phyloP scores from a whole-genome alignment of 2,797 vertebrate species.

The Coilia nasus region DNA sequence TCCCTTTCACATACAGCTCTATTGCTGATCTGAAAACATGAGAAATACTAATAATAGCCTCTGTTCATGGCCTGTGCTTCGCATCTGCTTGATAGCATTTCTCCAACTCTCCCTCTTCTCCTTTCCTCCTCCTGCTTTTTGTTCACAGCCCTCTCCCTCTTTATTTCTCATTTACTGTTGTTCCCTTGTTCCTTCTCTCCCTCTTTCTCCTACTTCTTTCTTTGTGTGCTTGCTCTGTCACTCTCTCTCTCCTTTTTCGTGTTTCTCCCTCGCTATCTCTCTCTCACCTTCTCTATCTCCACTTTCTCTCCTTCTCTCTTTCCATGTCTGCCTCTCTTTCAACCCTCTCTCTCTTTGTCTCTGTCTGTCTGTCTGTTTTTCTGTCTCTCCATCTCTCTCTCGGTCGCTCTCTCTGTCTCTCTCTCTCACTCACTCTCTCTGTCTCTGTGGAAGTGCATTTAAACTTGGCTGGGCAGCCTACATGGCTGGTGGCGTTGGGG shows the following conservation, averaged over 20 bases:
- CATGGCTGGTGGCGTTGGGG: slow-evolving; percentile 37
- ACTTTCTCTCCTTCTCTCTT: too few relatives aligned
- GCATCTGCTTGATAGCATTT: not conserved
- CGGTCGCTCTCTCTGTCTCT: not conserved
- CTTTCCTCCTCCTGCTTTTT: too few relatives aligned
- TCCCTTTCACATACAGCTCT: not conserved
- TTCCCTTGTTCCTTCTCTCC: not conserved
- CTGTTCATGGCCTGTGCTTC: not conserved
- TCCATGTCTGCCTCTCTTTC: too few relatives aligned
- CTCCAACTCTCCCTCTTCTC: too few relatives aligned
- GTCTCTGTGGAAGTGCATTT: slow-evolving; percentile 25
- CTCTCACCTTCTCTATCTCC: too few relatives aligned
- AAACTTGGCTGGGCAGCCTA: slow-evolving; percentile 19
- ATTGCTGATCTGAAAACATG: not conserved
- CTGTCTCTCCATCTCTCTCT: too few relatives aligned
- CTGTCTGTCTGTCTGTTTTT: too few relatives aligned
- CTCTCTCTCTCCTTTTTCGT: too few relatives aligned
- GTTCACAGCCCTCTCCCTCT: not conserved
- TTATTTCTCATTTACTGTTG: not conserved
- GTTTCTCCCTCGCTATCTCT: too few relatives aligned
- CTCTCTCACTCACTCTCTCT: not conserved
- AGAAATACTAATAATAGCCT: not conserved
- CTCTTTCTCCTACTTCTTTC: not conserved
- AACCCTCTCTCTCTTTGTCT: too few relatives aligned
- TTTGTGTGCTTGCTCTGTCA: too few relatives aligned